These are phyloP conservation scores for Xestia xanthographa DNA, from an alignment of 2,888 invertebrate species.

Conservation along the genomic window DNA sequence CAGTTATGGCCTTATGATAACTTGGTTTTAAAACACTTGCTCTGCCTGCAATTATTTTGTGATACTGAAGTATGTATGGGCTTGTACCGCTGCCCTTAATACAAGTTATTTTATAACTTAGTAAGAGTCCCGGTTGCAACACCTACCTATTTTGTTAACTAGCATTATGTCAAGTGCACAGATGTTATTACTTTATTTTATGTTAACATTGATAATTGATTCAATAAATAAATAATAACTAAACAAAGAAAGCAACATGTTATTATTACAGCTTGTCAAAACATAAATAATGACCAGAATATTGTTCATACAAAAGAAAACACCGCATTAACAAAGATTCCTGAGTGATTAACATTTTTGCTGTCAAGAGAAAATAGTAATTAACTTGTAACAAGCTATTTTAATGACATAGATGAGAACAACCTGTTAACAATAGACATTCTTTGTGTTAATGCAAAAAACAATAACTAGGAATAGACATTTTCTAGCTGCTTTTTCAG, in stretches of 20 bases:
- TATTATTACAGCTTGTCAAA: constrained; percentile 24
- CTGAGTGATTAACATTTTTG: constrained; percentile 46
- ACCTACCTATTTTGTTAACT: too few relatives aligned
- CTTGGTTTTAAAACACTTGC: too few relatives aligned
- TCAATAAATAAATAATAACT: too few relatives aligned
- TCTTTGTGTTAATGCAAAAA: constrained; percentile 19
- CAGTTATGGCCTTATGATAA: too few relatives aligned
- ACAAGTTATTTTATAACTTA: too few relatives aligned
- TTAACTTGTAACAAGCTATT: constrained; percentile 46
- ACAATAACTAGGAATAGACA: not conserved
- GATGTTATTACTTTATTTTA: too few relatives aligned
- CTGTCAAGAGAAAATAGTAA: constrained; percentile 50
- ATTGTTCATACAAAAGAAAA: constrained; percentile 31
- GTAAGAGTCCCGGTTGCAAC: too few relatives aligned
- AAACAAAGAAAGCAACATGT: constrained; percentile 14
- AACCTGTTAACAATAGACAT: constrained; percentile 42
- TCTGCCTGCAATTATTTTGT: too few relatives aligned
- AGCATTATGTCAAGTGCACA: too few relatives aligned
- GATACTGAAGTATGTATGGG: too few relatives aligned
- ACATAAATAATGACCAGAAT: not conserved
- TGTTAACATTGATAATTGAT: too few relatives aligned
- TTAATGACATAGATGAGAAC: constrained; percentile 53
- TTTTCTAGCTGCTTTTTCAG: constrained; percentile 22
- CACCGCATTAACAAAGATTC: constrained; percentile 30
- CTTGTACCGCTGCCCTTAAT: too few relatives aligned